Percentiles rank a stretch among this genome's conserved stretches.
These are phyloP conservation scores for Branchipolynoe longqiensis DNA, from an alignment of 2,888 invertebrate genomes.

Conservation along the genomic window DNA sequence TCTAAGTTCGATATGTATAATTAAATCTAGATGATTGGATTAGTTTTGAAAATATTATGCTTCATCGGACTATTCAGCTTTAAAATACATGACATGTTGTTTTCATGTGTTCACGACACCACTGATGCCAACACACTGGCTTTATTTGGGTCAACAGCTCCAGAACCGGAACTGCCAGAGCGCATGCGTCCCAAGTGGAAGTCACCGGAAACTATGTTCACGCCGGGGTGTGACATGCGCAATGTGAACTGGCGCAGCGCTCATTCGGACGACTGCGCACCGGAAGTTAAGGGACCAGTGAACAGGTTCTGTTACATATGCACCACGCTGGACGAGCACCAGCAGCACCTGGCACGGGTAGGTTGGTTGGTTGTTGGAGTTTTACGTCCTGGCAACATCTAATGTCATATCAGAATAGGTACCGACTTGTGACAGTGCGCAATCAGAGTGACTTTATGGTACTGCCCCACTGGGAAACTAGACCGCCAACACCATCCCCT, in stretches of 20 bases:
- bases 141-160: too few relatives aligned
- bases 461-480: neutral
- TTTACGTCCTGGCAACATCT: too few relatives aligned
- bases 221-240: neutral
- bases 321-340: slow-evolving; percentile 77
- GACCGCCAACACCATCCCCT: too few relatives aligned
- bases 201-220: slow-evolving; percentile 21
- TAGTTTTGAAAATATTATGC: too few relatives aligned
- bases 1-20: too few relatives aligned
- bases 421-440: too few relatives aligned
- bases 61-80: too few relatives aligned
- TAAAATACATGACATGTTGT: too few relatives aligned
- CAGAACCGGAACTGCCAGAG: slow-evolving; percentile 6
- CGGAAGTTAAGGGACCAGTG: slow-evolving; percentile 64
- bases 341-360: slow-evolving; percentile 69
- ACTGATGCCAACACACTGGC: too few relatives aligned
- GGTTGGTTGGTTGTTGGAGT: slow-evolving; percentile 46
- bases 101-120: too few relatives aligned
- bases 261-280: slow-evolving; percentile 15
- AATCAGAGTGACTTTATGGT: neutral
- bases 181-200: slow-evolving; percentile 54
- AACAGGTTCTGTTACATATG: slow-evolving; percentile 77
- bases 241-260: slow-evolving; percentile 11
- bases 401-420: too few relatives aligned
- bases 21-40: too few relatives aligned